phyloP scores from a whole-genome alignment of 53 echinoderm and acorn worm species.

The Antedon mediterranea region DNA sequence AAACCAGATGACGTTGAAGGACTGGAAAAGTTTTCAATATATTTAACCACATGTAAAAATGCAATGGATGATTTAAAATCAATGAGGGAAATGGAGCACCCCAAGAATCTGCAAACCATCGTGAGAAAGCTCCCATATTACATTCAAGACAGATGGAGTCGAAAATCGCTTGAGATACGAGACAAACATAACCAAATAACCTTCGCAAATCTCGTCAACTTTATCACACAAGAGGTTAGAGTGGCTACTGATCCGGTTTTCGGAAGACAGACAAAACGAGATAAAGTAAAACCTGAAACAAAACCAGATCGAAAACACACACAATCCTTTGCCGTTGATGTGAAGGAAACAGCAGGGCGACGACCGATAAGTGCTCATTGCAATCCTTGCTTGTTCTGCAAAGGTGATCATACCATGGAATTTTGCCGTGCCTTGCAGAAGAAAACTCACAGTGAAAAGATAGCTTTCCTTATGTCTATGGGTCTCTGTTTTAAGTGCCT shows the following conservation, averaged over 20 bases:
- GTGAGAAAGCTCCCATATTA: neutral
- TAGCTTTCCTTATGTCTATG: conserved; percentile 8
- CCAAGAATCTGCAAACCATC: neutral
- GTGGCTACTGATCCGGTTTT: neutral
- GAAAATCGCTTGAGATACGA: neutral
- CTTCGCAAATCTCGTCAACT: neutral
- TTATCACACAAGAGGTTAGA: neutral
- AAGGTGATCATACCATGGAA: conserved; percentile 6
- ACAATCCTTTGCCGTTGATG: neutral
- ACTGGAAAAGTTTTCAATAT: neutral
- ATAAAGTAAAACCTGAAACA: neutral
- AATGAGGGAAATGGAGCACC: neutral
- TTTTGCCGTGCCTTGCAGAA: conserved; percentile 16
- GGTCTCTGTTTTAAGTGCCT: conserved; percentile 1
- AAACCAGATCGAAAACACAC: neutral
- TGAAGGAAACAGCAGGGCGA: neutral
- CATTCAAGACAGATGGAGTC: neutral
- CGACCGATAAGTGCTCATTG: neutral
- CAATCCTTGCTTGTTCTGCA: conserved; percentile 14
- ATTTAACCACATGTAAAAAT: neutral
- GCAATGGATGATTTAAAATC: neutral
- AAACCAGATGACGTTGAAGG: neutral
- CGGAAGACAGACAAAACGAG: neutral
- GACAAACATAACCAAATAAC: neutral
- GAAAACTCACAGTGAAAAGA: conserved; percentile 21